Evolutionary conservation across 2,888 invertebrate genomes (phyloP).

Genomic region (Harmothoe impar): DNA sequence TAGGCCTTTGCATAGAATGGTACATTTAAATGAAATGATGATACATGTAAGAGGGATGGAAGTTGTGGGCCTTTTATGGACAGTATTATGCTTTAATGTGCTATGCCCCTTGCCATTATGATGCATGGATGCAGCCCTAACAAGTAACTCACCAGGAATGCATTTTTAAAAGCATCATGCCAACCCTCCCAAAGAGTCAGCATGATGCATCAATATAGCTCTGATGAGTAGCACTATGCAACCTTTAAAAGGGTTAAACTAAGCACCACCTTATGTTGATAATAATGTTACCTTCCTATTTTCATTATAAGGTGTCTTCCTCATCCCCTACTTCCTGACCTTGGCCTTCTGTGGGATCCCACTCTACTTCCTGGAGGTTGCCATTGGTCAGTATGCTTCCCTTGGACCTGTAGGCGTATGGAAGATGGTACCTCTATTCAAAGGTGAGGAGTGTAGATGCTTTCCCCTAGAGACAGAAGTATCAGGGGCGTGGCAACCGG

Average conservation of each 20-base stretch:
- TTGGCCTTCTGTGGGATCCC: too few relatives aligned
- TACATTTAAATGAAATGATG: too few relatives aligned
- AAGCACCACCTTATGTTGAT: neutral
- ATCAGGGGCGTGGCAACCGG: too few relatives aligned
- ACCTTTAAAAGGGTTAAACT: too few relatives aligned
- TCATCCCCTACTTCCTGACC: constrained; percentile 40
- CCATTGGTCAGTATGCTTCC: constrained; percentile 26
- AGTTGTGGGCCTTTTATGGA: too few relatives aligned
- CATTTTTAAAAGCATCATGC: neutral
- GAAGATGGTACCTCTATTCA: constrained; percentile 31
- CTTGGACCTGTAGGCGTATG: constrained; percentile 20
- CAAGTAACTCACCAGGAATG: neutral
- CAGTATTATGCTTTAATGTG: too few relatives aligned
- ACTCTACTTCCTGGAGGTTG: constrained; percentile 27
- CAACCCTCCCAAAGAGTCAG: too few relatives aligned
- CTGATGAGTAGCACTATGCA: neutral
- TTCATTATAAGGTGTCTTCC: neutral
- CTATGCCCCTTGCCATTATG: too few relatives aligned
- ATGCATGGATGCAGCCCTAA: too few relatives aligned
- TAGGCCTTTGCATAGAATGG: neutral
- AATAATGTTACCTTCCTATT: neutral
- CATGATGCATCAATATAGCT: too few relatives aligned
- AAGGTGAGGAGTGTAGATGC: neutral
- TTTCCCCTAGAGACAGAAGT: too few relatives aligned
- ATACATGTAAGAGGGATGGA: too few relatives aligned